Evolutionary conservation across 2,113 vertebrate genomes (phyloP), one percentile per base, ranked within the genome.

Genomic region (Elephas maximus): DNA sequence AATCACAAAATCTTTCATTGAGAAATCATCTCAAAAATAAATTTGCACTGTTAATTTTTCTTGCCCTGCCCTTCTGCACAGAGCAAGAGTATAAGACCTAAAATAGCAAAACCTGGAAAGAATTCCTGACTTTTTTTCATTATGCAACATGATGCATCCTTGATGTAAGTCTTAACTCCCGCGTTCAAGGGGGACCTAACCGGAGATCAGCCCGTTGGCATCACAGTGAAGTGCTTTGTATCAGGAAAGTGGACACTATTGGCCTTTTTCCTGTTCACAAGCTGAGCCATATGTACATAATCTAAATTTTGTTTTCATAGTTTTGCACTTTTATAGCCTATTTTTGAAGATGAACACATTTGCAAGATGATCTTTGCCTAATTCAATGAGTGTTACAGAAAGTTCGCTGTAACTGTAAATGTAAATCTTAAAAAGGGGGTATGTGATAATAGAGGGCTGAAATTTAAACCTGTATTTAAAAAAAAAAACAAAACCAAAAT

Each of bases 271-370:
- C 99, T 98, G 98, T 99, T 98, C 98, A 98, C 99, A 98, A 98
- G 98, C 99, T 99, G 99, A 99, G 99, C 99, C 99, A 99, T 99
- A 98, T 99, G 98, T 98, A 99, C 97, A 99, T 98, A 99, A 97
- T 96, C 98, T 98, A 98, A 98, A 98, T 97, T 98, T 98, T 98
- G 97, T 98, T 98, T 97, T 97, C 98, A 97, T 99, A 99, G 98
- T 99, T 98, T 99, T 99, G 99, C 99, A 99, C 99, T 99, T 99
- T 99, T 98, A 98, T 99, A 99, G 98, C 95, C 98, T 99, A 98
- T 98, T 99, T 99, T 99, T 99, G 98, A 99, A 98, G 98, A 98
- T 94, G 85, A 98, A 98, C 98, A 98, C 98, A 98, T 98, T 98
- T 98, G 98, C 98, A 98, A 98, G 98, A 98, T 98, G 97, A 97